Conservation (phyloP, 2,113 vertebrate genomes). For the Elaphurus davidianus region DNA sequence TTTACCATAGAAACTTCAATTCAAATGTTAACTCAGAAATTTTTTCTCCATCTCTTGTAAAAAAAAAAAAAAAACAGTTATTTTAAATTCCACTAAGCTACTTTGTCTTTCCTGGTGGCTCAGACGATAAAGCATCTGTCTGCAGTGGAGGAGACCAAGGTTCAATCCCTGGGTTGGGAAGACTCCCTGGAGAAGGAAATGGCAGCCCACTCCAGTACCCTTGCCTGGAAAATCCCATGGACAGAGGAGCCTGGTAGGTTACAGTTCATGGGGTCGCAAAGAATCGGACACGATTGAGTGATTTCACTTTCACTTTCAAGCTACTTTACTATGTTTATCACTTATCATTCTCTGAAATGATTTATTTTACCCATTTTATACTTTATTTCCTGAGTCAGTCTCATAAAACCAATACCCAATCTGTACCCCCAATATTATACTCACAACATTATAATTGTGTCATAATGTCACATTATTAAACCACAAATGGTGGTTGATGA, state of each 20-base stretch:
- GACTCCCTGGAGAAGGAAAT: neutral
- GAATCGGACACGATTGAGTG: rapidly evolving
- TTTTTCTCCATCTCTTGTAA: neutral
- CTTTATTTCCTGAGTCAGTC: neutral
- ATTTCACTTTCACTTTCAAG: neutral
- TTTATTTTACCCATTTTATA: neutral
- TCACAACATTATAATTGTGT: neutral
- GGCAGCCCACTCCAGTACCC: neutral
- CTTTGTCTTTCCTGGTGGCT: neutral
- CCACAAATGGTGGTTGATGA: neutral
- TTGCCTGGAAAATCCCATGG: neutral
- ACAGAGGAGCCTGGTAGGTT: neutral
- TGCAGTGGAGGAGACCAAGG: neutral
- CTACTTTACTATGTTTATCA: neutral
- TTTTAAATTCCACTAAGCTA: neutral
- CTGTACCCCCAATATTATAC: neutral
- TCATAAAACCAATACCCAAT: neutral
- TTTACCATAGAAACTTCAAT: neutral
- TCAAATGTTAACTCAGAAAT: neutral
- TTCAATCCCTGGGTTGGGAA: rapidly evolving
- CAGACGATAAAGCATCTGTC: rapidly evolving
- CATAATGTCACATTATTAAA: neutral
- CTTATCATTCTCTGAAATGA: neutral
- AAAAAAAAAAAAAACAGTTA: neutral
- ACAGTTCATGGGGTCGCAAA: neutral